A percentile compares a stretch with the other conserved stretches of the same genome.
These are phyloP conservation scores for Octonoba sinensis DNA, from an alignment of 2,888 invertebrate species.

Conservation along the genomic window DNA sequence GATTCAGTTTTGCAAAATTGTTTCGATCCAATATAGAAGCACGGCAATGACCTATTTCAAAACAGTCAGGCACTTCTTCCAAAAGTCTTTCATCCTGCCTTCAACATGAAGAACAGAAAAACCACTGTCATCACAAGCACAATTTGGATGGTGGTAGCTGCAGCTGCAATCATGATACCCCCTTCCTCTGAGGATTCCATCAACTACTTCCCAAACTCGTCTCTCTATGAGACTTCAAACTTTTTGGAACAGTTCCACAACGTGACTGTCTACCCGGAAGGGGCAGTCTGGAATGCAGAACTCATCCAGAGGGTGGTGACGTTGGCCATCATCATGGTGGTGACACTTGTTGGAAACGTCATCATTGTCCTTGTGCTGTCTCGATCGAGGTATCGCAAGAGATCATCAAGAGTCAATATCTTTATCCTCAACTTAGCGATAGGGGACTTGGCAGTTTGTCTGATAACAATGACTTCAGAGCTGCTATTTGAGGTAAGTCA, in stretches of 20 bases:
- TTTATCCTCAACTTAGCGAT: constrained; percentile 73
- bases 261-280: constrained; percentile 58
- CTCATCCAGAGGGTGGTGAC: constrained; percentile 72
- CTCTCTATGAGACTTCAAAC: constrained; percentile 21
- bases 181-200: constrained; percentile 38
- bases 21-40: too few species aligned
- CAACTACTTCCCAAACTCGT: constrained; percentile 34
- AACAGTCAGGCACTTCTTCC: too few species aligned
- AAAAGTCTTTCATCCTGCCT: background rate
- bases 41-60: too few species aligned
- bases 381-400: constrained; percentile 70
- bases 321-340: constrained; percentile 70
- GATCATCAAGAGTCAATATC: constrained; percentile 72
- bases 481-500: constrained; percentile 70
- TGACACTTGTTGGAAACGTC: constrained; percentile 71
- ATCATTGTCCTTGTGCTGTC: constrained; percentile 71
- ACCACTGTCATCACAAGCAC: background rate
- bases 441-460: constrained; percentile 72
- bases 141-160: constrained; percentile 36
- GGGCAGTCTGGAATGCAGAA: constrained; percentile 70
- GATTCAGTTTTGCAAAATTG: too few species aligned
- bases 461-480: constrained; percentile 72
- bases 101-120: constrained; percentile 13
- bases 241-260: constrained; percentile 17
- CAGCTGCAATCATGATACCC: constrained; percentile 45